Percentiles rank a stretch among this genome's conserved stretches.
These are phyloP conservation scores for Brachypteracias leptosomus DNA, from an alignment of 2,113 vertebrate genomes.

Conservation along the genomic window DNA sequence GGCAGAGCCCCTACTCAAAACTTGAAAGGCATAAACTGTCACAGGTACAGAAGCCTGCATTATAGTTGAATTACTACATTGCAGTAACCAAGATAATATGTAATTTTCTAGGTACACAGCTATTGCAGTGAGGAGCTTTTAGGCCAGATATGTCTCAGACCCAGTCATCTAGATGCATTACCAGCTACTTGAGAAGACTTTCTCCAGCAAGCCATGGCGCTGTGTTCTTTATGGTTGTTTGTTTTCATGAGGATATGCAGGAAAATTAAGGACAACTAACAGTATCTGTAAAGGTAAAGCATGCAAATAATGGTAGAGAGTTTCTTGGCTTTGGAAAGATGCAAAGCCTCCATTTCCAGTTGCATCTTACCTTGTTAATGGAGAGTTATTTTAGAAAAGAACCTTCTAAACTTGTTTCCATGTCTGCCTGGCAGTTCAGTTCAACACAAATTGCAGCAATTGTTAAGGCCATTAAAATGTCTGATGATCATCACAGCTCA, in stretches of 20 bases:
- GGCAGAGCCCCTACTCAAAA: rapidly evolving
- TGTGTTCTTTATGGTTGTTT: background rate
- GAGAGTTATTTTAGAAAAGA: background rate
- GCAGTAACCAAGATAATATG: background rate
- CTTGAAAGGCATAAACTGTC: background rate
- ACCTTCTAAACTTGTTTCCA: background rate
- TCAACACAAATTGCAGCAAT: background rate
- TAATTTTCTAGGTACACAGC: background rate
- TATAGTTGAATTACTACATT: background rate
- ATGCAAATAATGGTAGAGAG: background rate
- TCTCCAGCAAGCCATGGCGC: background rate
- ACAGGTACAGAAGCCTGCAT: background rate
- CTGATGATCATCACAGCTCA: background rate
- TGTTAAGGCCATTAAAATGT: background rate
- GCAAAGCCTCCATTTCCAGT: background rate
- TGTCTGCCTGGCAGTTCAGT: background rate
- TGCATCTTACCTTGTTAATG: background rate
- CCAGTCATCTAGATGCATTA: background rate
- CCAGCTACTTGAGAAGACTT: background rate
- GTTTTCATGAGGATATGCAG: background rate
- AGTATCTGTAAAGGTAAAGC: background rate
- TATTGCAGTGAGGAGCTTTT: background rate
- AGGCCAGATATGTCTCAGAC: background rate
- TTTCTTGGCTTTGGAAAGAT: background rate
- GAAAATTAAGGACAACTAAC: background rate